Percentiles rank a stretch among this genome's conserved stretches.
These are phyloP conservation scores for Sander lucioperca DNA, from an alignment of 2,113 vertebrate genomes.

Conservation along the genomic window DNA sequence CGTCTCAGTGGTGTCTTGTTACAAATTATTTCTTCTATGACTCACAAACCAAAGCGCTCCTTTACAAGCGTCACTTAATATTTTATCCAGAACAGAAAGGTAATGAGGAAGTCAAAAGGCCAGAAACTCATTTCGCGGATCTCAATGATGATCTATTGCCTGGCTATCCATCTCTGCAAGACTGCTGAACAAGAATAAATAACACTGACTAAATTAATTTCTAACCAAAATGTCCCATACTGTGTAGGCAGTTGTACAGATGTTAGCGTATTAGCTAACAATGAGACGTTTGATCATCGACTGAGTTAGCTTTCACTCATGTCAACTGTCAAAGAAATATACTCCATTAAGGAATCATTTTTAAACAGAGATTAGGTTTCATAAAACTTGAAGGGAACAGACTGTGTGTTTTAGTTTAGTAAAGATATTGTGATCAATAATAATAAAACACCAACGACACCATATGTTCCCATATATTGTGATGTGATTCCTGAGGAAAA, in stretches of 20 bases:
- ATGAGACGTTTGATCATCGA: not conserved
- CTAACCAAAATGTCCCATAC: not conserved
- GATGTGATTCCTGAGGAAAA: not conserved
- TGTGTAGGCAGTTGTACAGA: not conserved
- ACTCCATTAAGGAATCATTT: not conserved
- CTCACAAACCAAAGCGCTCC: constrained; percentile 9
- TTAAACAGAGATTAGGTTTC: not conserved
- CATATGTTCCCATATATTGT: not conserved
- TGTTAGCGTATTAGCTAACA: not conserved
- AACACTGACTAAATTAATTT: not conserved
- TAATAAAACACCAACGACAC: not conserved
- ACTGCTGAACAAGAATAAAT: not conserved
- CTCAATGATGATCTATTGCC: not conserved
- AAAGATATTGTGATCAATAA: not conserved
- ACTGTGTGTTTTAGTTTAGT: not conserved
- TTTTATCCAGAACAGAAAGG: not conserved
- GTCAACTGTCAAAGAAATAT: not conserved
- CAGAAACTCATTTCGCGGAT: not conserved
- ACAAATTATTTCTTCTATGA: not conserved
- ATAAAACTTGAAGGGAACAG: not conserved
- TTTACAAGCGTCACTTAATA: not conserved
- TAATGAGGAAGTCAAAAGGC: not conserved
- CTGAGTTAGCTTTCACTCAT: not conserved
- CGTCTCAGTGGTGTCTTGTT: not conserved
- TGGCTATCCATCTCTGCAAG: not conserved